Conservation (phyloP, 2,113 vertebrate species). For the Diadophis punctatus region DNA sequence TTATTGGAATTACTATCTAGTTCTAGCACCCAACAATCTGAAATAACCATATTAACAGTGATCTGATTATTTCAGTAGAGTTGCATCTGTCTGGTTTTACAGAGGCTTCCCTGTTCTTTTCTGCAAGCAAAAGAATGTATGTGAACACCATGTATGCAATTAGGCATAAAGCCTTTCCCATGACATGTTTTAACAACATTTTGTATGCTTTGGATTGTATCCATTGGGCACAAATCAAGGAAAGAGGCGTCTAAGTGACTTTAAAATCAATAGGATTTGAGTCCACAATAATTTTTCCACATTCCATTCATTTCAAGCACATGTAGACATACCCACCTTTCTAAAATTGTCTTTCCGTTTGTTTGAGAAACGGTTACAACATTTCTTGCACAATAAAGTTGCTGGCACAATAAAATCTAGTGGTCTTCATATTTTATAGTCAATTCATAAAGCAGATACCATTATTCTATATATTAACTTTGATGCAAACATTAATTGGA, state of each 20-base stretch:
- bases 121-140: background rate
- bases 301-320: background rate
- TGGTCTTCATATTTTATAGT: background rate
- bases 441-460: background rate
- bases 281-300: background rate
- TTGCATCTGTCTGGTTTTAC: background rate
- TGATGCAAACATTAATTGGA: conserved; percentile 43
- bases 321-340: background rate
- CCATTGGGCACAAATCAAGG: background rate
- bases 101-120: background rate
- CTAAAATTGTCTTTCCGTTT: background rate
- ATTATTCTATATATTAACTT: conserved; percentile 43
- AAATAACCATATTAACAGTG: background rate
- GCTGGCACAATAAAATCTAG: background rate
- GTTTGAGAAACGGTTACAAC: background rate
- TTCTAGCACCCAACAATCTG: background rate
- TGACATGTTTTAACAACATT: background rate
- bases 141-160: background rate
- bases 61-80: background rate
- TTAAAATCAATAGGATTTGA: background rate
- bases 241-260: background rate
- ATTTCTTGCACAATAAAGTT: background rate
- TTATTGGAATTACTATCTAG: background rate
- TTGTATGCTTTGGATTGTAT: background rate
- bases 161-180: background rate